Evolutionary conservation across 2,113 vertebrate species (phyloP), one percentile per base, ranked within the genome.

Genomic region (Mixornis gularis): DNA sequence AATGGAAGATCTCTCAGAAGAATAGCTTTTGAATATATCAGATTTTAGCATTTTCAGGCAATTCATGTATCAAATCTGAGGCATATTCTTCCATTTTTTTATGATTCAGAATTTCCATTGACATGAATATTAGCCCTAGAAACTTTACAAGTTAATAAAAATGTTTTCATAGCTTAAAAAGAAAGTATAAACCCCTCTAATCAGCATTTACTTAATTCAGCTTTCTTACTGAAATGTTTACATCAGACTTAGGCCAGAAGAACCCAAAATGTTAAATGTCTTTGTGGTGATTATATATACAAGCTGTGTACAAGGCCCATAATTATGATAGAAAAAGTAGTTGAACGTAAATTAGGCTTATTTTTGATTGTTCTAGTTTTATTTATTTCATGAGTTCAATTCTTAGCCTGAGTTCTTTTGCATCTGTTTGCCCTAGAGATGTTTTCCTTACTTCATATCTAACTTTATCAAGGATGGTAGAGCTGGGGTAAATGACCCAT

Each of bases 281-380:
- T 74, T 85, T 60, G 17, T 72, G 30, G 2, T 40, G 21, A 58
- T 16, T 66, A 17, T 9, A 6, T 40, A 26, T 63, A 38, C 7
- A 63, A 87, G 18, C 3, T 56, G 27, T 40, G 32, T 51, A 64
- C 10, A 59, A 79, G 15, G 13, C 29, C 71, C 19, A 44, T 12
- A 60, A 52, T 82, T 68, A 41, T 26, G 6, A 44, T 32, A 55
- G 43, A 77, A 86, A 66, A 65, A 69, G n/a, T 10, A 36, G 7
- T 30, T 5, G 30, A 78, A 63, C 0, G 1, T 6, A 63, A 74
- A 58, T 92, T 59, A 49, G 13, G n/a, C 16, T 34, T 26, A 0
- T 2, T 56, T 94, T 82, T 87, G 2, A 38, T 72, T 76, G 6
- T 52, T 79, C 18, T 18, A 19, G 11, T 78, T 29, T 63, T 52